These are phyloP conservation scores for Callipepla californica DNA, from an alignment of 2,113 vertebrate genomes.

Conservation along the genomic window DNA sequence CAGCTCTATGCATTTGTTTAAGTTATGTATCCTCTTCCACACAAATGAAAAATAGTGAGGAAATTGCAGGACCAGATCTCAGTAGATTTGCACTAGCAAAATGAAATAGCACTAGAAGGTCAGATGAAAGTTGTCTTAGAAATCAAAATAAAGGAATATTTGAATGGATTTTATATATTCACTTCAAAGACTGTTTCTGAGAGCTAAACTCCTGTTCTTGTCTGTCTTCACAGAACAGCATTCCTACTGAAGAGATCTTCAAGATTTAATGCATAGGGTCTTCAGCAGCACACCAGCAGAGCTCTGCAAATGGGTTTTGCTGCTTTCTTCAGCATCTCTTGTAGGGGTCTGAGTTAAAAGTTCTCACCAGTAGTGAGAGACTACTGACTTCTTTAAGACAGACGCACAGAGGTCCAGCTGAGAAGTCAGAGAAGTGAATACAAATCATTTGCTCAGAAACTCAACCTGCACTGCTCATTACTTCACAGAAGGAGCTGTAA, in stretches of 20 bases:
- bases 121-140: not conserved
- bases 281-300: slow-evolving; percentile 53
- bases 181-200: not conserved
- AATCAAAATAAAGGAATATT: not conserved
- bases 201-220: not conserved
- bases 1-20: not conserved
- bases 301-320: slow-evolving; percentile 65
- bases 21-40: not conserved
- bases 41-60: not conserved
- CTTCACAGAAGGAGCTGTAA: not conserved
- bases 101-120: not conserved
- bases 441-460: too few relatives aligned
- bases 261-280: slow-evolving; percentile 82
- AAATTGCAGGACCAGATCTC: not conserved
- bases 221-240: slow-evolving; percentile 78
- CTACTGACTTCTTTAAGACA: not conserved
- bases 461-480: not conserved
- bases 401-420: not conserved
- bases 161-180: not conserved
- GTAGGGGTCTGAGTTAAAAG: not conserved
- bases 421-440: not conserved
- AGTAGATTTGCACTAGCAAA: not conserved
- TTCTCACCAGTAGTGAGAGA: not conserved
- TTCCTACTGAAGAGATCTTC: slow-evolving; percentile 86
- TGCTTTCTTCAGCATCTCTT: not conserved